Conservation (phyloP, 2,113 vertebrate species). For the Boulengeromyrus knoepffleri region DNA sequence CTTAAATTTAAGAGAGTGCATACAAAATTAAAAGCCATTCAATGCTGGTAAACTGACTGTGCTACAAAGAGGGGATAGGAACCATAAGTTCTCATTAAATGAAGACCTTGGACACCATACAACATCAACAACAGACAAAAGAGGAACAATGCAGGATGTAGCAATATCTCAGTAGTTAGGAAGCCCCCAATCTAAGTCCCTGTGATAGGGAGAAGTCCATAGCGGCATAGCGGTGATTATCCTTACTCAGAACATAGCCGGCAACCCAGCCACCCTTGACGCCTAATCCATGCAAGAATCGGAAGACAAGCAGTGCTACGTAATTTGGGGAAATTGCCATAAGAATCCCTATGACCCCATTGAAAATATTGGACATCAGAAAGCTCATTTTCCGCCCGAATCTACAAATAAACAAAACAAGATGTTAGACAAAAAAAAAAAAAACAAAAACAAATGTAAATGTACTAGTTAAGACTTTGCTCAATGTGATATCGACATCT, state of each 20-base stretch:
- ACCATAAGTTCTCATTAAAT: not conserved
- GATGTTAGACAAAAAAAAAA: not conserved
- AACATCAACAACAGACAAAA: not conserved
- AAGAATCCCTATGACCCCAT: constrained; percentile 72
- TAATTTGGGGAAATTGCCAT: constrained; percentile 81
- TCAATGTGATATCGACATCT: not conserved
- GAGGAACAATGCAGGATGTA: not conserved
- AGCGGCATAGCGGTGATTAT: not conserved
- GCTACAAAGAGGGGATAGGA: not conserved
- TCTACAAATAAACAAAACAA: constrained; percentile 52
- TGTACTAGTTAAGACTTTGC: not conserved
- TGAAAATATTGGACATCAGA: constrained; percentile 74
- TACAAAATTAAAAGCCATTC: not conserved
- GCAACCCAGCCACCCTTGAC: constrained; percentile 90
- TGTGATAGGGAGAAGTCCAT: not conserved
- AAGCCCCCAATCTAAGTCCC: not conserved
- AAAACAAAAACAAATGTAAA: not conserved
- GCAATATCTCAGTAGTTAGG: not conserved
- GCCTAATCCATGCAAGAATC: constrained; percentile 80
- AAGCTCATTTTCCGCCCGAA: constrained; percentile 80
- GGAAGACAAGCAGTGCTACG: constrained; percentile 72
- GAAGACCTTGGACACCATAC: not conserved
- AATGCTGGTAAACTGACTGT: not conserved
- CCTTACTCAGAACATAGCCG: constrained; percentile 84
- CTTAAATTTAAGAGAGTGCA: not conserved